These are phyloP conservation scores for Drosophila nigrodunni DNA, from an alignment of 1,140 invertebrate species.

Conservation along the genomic window DNA sequence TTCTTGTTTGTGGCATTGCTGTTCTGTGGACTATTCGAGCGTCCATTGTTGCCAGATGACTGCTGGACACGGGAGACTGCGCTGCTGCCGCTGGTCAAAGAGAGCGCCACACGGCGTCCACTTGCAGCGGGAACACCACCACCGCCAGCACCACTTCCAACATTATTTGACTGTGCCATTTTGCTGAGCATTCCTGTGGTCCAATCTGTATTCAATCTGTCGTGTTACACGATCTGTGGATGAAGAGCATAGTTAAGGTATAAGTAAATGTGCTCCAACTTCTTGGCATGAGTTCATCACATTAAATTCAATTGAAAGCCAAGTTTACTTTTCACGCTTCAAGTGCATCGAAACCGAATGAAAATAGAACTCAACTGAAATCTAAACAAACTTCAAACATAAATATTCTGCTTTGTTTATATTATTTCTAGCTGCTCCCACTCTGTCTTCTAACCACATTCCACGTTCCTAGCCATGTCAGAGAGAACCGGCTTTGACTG, in stretches of 20 bases:
- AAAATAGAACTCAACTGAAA: constrained; percentile 2
- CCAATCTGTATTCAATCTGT: constrained; percentile 5
- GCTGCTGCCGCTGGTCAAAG: constrained; percentile 43
- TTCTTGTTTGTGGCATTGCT: constrained; percentile 51
- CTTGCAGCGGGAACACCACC: constrained; percentile 30
- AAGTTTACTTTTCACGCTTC: constrained; percentile 21
- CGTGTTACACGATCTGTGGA: constrained; percentile 61
- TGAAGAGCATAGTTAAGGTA: constrained; percentile 17
- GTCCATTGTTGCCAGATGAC: constrained; percentile 50
- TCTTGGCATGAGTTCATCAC: background rate
- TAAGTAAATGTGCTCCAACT: background rate
- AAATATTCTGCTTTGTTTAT: constrained; percentile 58
- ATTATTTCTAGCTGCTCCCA: constrained; percentile 11
- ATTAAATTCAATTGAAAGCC: background rate
- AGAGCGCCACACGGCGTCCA: constrained; percentile 66
- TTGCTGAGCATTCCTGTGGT: constrained; percentile 67
- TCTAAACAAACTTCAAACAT: constrained; percentile 46
- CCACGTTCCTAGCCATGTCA: constrained; percentile 28
- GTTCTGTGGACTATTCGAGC: constrained; percentile 62
- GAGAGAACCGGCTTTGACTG: constrained; percentile 32
- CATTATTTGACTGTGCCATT: constrained; percentile 67
- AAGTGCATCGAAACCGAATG: constrained; percentile 54
- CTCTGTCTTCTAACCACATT: constrained; percentile 17
- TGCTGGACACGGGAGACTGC: constrained; percentile 59
- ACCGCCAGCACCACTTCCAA: constrained; percentile 32